Base-by-base conservation (phyloP, 1,140 invertebrate genomes). In the Trachymyrmex cornetzi region DNA sequence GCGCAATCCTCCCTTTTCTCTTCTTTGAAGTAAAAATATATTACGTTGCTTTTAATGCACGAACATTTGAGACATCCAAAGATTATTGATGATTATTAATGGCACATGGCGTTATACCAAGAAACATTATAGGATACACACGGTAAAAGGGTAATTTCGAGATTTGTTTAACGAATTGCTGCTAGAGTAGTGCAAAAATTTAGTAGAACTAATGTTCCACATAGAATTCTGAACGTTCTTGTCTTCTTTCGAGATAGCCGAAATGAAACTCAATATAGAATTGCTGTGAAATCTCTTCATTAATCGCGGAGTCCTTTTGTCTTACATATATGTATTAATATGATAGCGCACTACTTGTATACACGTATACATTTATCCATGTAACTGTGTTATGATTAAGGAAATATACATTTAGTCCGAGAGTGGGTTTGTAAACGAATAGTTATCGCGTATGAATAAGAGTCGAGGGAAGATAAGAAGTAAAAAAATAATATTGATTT, bases 381-480 rank as follows among this genome's bases (percentile, higher is more conserved):
- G 22, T 75, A 74, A 61, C 61, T 71, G 48, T 69, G 84, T 88
- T 89, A 87, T 69, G 84, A 89, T 91, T 91, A 87, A 90, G 87
- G 22, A 92, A 80, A 86, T 87, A 91, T 90, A 86, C 61, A 86
- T 87, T 90, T 91, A 92, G 89, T 91, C 85, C 86, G 22, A 86
- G 57, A 77, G 19, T 79, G 61, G 69, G 77, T 82, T 90, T 88
- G 61, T 87, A 86, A 66, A 77, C 72, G 67, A 71, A 75, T 64
- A 59, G 79, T 44, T 81, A 57, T 84, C 55, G 38, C 24, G 4
- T 63, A 34, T 19, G 38, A 48, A 3, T 50, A 50, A 75, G 14
- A 71, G n/a, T 30, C 55, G 55, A 66, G 11, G 48, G 84, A 66
- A 79, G 63, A 67, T 66, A 72, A 77, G 67, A 63, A 75, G 34